Conservation (phyloP, 2,113 vertebrate genomes). For the Hyperopisus bebe region DNA sequence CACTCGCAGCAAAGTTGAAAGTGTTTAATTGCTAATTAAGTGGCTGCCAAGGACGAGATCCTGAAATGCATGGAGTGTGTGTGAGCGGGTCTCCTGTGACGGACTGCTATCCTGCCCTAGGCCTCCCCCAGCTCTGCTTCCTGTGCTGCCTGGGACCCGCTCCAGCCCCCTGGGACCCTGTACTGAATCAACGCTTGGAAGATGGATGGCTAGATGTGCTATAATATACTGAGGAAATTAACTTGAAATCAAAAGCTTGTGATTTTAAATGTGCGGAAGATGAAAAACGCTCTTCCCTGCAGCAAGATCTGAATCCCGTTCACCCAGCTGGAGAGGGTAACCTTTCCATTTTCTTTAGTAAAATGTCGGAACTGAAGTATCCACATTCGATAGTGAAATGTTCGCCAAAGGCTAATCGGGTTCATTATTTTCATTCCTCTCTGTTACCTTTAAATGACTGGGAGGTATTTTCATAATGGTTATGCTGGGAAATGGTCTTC, state of each 20-base stretch:
- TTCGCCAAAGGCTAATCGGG: slow-evolving; percentile 20
- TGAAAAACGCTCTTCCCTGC: not conserved
- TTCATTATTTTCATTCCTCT: slow-evolving; percentile 28
- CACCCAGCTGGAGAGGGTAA: slow-evolving; percentile 18
- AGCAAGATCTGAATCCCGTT: not conserved
- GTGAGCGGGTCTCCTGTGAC: not conserved
- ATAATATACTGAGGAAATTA: slow-evolving; percentile 5
- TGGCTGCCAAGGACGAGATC: not conserved
- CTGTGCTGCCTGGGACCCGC: not conserved
- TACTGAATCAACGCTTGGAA: not conserved
- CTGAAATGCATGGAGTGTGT: not conserved
- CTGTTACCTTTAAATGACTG: slow-evolving; percentile 17
- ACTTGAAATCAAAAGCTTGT: not conserved
- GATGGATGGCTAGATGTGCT: not conserved
- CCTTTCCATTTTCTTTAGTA: slow-evolving; percentile 18
- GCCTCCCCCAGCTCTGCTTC: not conserved
- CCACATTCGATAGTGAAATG: not conserved
- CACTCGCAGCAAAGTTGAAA: not conserved
- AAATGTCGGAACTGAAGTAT: not conserved
- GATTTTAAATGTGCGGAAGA: not conserved
- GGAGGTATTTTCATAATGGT: not conserved
- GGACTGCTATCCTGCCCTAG: not conserved
- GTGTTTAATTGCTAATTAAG: not conserved
- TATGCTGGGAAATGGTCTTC: not conserved
- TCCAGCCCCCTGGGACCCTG: not conserved